phyloP scores from a whole-genome alignment of 2,888 invertebrate species.

The Teleogryllus oceanicus region DNA sequence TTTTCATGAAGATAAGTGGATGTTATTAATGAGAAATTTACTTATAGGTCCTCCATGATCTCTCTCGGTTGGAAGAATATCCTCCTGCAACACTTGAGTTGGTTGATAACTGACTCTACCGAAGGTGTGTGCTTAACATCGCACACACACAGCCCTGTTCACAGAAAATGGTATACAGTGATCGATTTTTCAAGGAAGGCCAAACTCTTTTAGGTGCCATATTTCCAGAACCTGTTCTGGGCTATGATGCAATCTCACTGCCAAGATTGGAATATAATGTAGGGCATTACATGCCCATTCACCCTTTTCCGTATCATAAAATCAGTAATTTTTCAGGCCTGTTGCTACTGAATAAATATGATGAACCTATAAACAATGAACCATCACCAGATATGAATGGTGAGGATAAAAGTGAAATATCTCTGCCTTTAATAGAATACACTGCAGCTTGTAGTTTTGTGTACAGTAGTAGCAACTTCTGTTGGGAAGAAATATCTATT shows the following conservation, averaged over 20 bases:
- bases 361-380: not conserved
- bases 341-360: not conserved
- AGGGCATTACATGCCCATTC: constrained; percentile 27
- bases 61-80: constrained; percentile 51
- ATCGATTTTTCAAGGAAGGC: constrained; percentile 47
- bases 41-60: constrained; percentile 55
- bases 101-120: constrained; percentile 48
- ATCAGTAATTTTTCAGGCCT: not conserved
- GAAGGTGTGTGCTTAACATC: constrained; percentile 28
- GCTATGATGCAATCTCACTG: constrained; percentile 28
- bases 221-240: constrained; percentile 22
- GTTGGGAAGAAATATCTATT: constrained; percentile 3
- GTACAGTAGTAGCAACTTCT: not conserved
- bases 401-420: not conserved
- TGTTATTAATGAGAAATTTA: too few species aligned
- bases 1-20: too few species aligned
- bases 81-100: constrained; percentile 42
- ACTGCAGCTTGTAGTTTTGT: not conserved
- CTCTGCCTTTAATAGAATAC: not conserved
- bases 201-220: constrained; percentile 27
- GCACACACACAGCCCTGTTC: not conserved
- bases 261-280: constrained; percentile 20
- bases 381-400: not conserved
- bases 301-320: not conserved
- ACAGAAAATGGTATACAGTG: constrained; percentile 52